These are phyloP conservation scores for Holothuria leucospilota DNA, from an alignment of 53 echinoderm and acorn worm genomes.

Conservation along the genomic window DNA sequence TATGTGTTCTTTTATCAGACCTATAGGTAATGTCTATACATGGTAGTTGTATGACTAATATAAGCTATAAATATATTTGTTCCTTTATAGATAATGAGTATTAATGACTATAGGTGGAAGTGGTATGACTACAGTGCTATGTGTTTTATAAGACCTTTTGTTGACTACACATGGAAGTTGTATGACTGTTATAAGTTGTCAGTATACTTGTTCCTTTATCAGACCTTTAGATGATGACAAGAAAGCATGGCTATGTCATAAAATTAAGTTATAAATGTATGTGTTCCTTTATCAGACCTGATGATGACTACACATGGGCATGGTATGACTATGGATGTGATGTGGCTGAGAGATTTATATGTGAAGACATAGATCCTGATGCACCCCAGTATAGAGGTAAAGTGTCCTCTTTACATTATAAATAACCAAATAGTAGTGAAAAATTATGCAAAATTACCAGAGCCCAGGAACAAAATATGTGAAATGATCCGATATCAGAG, in stretches of 20 bases:
- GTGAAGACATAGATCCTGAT: constrained; percentile 67
- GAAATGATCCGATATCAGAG: too few species aligned
- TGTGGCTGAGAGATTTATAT: constrained; percentile 63
- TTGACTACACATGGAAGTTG: not conserved
- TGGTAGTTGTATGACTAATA: not conserved
- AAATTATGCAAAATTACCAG: too few species aligned
- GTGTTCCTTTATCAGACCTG: constrained; percentile 4
- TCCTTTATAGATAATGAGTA: not conserved
- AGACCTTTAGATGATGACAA: constrained; percentile 20
- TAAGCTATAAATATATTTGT: not conserved
- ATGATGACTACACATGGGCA: constrained; percentile 14
- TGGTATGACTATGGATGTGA: constrained; percentile 67
- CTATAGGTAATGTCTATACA: too few species aligned
- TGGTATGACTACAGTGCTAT: not conserved
- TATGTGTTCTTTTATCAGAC: too few species aligned
- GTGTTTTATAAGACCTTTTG: not conserved
- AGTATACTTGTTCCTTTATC: not conserved
- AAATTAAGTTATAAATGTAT: not conserved
- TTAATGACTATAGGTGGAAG: not conserved
- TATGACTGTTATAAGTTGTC: not conserved
- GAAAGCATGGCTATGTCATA: not conserved
- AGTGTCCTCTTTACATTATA: not conserved
- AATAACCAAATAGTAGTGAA: too few species aligned
- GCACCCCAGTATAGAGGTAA: constrained; percentile 42
- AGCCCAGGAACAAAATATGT: too few species aligned